A percentile compares a stretch with the other conserved stretches of the same genome.
phyloP scores from a whole-genome alignment of 1,140 invertebrate species.

The Drosophila guanche region DNA sequence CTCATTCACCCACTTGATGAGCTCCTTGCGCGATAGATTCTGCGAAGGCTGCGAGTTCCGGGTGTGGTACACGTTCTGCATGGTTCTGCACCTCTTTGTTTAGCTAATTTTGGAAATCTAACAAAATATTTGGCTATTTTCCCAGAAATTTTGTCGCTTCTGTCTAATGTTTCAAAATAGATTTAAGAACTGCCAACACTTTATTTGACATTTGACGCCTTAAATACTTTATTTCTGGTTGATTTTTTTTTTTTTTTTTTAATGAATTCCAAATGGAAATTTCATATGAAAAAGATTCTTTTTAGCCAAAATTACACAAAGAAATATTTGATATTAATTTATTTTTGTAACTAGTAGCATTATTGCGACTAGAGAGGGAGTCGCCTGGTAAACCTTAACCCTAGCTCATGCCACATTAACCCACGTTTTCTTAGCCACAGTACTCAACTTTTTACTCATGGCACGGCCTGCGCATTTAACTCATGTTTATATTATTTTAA shows the following conservation, averaged over 20 bases:
- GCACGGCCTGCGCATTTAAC: constrained; percentile 12
- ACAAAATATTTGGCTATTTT: no score
- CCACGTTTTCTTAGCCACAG: constrained; percentile 44
- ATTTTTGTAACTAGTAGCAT: not conserved
- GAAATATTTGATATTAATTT: not conserved
- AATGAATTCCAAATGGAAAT: constrained; percentile 1
- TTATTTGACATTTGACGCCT: no score
- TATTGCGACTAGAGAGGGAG: no score
- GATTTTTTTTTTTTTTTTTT: not conserved
- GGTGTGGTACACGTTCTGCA: no score
- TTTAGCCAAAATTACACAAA: not conserved
- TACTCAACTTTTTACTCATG: constrained; percentile 30
- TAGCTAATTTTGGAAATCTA: no score
- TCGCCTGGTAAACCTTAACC: constrained; percentile 3
- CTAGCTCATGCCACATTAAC: constrained; percentile 37
- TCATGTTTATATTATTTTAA: constrained; percentile 64
- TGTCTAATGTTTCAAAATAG: no score
- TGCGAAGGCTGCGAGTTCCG: no score
- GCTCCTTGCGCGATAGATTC: no score
- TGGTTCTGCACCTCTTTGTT: no score
- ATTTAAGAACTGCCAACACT: no score
- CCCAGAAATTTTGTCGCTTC: no score
- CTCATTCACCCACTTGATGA: no score
- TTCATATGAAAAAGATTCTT: not conserved
- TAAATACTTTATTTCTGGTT: not conserved